Evolutionary conservation across 35 echinoderm and acorn worm genomes (phyloP).

Genomic region (Hemicentrotus pulcherrimus): DNA sequence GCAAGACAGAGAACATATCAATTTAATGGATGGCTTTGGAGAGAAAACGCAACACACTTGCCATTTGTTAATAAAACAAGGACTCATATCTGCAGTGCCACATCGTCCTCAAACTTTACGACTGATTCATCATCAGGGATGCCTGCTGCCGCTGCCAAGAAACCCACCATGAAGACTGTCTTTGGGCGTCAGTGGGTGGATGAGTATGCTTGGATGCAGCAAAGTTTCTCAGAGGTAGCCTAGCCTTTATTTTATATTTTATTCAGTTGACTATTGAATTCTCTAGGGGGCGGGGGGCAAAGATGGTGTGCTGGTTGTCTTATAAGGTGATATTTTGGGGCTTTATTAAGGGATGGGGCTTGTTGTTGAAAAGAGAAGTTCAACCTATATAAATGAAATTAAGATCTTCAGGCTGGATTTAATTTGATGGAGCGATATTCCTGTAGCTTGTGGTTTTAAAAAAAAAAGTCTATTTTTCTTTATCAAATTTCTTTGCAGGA

Average conservation of each 20-base stretch:
- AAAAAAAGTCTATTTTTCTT: too few species aligned
- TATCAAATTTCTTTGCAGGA: conserved; percentile 33
- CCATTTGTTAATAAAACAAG: not conserved
- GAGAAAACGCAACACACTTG: not conserved
- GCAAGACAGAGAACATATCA: not conserved
- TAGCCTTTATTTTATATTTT: too few species aligned
- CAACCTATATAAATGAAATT: too few species aligned
- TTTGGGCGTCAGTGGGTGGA: not conserved
- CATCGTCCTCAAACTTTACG: not conserved
- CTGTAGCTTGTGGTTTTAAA: too few species aligned
- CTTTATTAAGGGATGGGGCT: too few species aligned
- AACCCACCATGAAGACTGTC: not conserved
- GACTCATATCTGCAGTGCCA: not conserved
- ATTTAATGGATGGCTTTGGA: not conserved
- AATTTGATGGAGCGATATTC: not conserved
- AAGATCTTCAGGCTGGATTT: too few species aligned
- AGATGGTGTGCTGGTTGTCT: too few species aligned
- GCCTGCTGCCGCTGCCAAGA: not conserved
- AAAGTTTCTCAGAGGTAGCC: conserved; percentile 24
- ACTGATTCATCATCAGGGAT: not conserved
- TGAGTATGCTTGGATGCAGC: conserved; percentile 47
- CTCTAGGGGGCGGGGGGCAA: too few species aligned
- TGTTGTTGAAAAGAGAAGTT: too few species aligned
- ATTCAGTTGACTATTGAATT: too few species aligned
- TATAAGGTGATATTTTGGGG: too few species aligned